A percentile compares a stretch with the other conserved stretches of the same genome.
Conservation (phyloP, 2,888 invertebrate species). For the Seladonia tumulorum region DNA sequence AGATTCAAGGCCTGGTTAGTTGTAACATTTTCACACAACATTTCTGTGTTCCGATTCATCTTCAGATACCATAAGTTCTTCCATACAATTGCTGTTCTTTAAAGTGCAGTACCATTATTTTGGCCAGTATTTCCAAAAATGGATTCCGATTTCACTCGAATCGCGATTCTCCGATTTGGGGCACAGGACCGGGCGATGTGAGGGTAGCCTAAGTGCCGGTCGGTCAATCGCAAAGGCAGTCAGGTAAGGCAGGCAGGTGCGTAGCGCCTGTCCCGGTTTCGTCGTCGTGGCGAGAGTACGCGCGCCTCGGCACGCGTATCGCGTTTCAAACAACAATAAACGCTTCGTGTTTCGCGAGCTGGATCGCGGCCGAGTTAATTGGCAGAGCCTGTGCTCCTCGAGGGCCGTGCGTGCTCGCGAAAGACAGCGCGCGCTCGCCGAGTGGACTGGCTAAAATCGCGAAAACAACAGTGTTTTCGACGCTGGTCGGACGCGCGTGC, state of each 20-base stretch:
- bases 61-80: background rate
- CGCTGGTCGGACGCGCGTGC: background rate
- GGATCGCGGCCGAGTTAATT: slow-evolving; percentile 67
- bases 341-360: slow-evolving; percentile 39
- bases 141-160: no score
- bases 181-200: slow-evolving; percentile 6
- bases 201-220: slow-evolving; percentile 26
- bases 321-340: slow-evolving; percentile 64
- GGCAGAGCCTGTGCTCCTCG: slow-evolving; percentile 33
- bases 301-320: slow-evolving; percentile 48
- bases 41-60: background rate
- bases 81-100: no score
- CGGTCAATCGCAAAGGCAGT: slow-evolving; percentile 24
- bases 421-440: background rate
- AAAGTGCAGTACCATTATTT: no score
- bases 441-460: slow-evolving; percentile 2
- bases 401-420: background rate
- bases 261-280: slow-evolving; percentile 37
- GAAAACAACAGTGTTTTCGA: background rate
- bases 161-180: background rate
- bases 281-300: slow-evolving; percentile 21
- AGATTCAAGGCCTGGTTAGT: background rate
- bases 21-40: no score
- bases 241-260: slow-evolving; percentile 38
- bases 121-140: no score